Evolutionary conservation across 1,140 invertebrate species (phyloP), one percentile per base, ranked within the genome.

Genomic region (Scaptomyza hsui): DNA sequence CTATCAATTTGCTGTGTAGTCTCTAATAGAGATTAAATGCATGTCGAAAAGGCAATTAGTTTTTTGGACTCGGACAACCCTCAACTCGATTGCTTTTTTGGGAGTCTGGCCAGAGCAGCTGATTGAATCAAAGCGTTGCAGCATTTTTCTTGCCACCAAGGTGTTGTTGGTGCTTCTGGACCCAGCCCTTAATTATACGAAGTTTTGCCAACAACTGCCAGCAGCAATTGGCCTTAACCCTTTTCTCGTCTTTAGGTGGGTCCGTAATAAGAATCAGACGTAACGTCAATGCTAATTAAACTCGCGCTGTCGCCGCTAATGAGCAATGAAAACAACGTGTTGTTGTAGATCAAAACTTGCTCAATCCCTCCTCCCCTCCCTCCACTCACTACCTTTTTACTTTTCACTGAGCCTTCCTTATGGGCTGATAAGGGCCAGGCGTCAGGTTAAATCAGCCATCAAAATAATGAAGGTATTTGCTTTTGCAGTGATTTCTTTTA

Each of bases 41-140:
- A 90, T 90, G 89, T 90, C 89, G 89, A 90, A 81, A 90, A 90
- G 89, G 82, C 89, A 90, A 90, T 90, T 90, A 90, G 89, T 89
- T 89, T 83, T 61, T 75, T 5, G 24, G 29, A 64, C 56, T 61
- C 41, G 68, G 21, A n/a, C 64, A 53, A 63, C 52, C 48, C 49
- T 29, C 39, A 12, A 16, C 49, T 29, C 39, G 12, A 16, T 13
- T 19, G 29, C 10, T 37, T 18, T 4, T 19, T 37, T 32, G 47
- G 21, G 37, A n/a, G n/a, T n/a, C 18, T 2, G 51, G 48, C 12
- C 44, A 16, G 48, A 16, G 48, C 53, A 57, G 57, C 73, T 88
- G 81, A 89, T 89, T 89, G 88, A 89, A 90, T 89, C 78, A 72
- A 77, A 89, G 79, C 76, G 72, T 86, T 82, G 75, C 53, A 65